Base-by-base conservation (phyloP, 2,888 invertebrate genomes). In the Eupithecia abbreviata region DNA sequence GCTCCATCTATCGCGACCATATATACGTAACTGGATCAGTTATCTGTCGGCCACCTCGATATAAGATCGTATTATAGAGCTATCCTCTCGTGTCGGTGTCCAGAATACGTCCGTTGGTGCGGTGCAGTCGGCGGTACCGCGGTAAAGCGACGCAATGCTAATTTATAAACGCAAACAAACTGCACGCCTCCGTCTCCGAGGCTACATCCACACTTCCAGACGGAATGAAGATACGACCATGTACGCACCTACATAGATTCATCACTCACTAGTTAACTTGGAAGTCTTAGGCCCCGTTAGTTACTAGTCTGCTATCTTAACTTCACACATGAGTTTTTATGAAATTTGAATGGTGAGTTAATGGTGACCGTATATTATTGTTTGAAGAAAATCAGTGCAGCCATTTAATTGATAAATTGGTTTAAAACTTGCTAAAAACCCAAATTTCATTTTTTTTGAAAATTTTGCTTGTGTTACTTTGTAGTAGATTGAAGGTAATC, bases 101-200 rank as follows among this genome's bases (percentile, higher is more conserved):
- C 85, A 87, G 90, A 91, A 90, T 92, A 91, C 69, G 76, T 67
- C n/a, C 4, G 18, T 10, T 18, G 4, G 4, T 12, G 58, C 10
- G 18, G 62, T n/a, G 68, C 72, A 78, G 77, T 47, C 66, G 49
- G 72, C 41, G 47, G 45, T 10, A 51, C 49, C 18, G 58, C 80
- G 81, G 84, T 81, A 84, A 84, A 81, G 79, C 80, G 85, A 80
- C 85, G 85, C 86, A 82, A 82, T 88, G 89, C 86, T 92, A 91
- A 93, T 92, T 89, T 88, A 87, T 88, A 84, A 87, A 86, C 84
- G 91, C 89, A 93, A 92, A 93, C 90, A 81, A 62, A 30, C 62
- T 55, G 12, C 10, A 30, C 18, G 18, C 58, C 58, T 10, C 18
- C 62, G 62, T 30, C 62, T 62, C 62, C 62, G 62, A 62, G 62